phyloP scores from a whole-genome alignment of 2,113 vertebrate species.

The Megaceryle torquata region DNA sequence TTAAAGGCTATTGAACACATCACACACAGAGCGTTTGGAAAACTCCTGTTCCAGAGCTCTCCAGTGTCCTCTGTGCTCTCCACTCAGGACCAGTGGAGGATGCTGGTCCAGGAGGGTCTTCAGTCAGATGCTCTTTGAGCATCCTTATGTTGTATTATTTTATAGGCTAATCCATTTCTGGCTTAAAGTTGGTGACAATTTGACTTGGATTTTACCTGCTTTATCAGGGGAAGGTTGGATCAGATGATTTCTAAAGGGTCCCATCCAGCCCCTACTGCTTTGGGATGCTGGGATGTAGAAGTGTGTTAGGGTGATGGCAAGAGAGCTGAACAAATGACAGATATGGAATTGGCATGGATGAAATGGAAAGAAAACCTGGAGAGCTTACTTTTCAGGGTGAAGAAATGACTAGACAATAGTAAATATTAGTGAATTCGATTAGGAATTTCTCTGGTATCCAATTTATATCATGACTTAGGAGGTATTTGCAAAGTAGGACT shows the following conservation, averaged over 20 bases:
- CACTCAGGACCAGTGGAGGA: not conserved
- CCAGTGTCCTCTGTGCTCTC: not conserved
- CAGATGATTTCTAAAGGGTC: not conserved
- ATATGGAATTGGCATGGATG: fast-evolving
- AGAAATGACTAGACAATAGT: not conserved
- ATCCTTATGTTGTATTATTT: not conserved
- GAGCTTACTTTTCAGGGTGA: not conserved
- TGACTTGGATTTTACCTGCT: not conserved
- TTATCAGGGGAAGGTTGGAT: not conserved
- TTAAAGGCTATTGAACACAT: not conserved
- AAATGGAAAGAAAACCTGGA: not conserved
- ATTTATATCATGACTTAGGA: not conserved
- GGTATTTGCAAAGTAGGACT: not conserved
- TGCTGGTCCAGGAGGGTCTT: not conserved
- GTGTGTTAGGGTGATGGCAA: not conserved
- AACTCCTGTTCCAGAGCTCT: not conserved
- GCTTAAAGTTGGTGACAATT: not conserved
- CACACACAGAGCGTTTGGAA: fast-evolving
- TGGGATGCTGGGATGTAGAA: not conserved
- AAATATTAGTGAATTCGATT: not conserved
- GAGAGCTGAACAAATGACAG: not conserved
- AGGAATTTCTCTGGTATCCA: not conserved
- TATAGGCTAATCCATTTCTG: too few relatives aligned
- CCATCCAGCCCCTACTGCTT: not conserved
- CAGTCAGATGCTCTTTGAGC: not conserved